These are phyloP conservation scores for Dryobota labecula DNA, from an alignment of 2,888 invertebrate species.

Conservation along the genomic window DNA sequence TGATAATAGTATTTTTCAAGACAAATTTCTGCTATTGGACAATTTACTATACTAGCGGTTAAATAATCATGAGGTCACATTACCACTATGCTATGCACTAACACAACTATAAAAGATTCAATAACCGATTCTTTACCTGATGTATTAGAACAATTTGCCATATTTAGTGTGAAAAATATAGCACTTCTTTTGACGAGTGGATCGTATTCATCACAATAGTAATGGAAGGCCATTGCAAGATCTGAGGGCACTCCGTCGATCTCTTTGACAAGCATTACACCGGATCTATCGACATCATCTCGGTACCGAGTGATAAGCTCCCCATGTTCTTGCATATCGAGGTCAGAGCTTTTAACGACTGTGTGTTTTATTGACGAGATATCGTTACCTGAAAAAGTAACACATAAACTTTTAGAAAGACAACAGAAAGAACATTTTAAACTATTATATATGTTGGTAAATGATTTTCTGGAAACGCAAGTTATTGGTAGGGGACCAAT, in stretches of 20 bases:
- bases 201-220: slow-evolving; percentile 88
- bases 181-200: slow-evolving; percentile 85
- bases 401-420: background rate
- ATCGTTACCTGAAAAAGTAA: slow-evolving; percentile 76
- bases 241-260: slow-evolving; percentile 80
- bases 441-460: background rate
- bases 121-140: slow-evolving; percentile 67
- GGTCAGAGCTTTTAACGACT: slow-evolving; percentile 74
- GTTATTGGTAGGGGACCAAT: too few species aligned
- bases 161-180: slow-evolving; percentile 85
- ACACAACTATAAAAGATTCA: background rate
- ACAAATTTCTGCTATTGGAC: background rate
- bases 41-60: background rate
- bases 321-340: slow-evolving; percentile 76
- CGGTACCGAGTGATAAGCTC: slow-evolving; percentile 81
- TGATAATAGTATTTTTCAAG: background rate
- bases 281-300: slow-evolving; percentile 75
- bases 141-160: slow-evolving; percentile 76
- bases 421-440: background rate
- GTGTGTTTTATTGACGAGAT: slow-evolving; percentile 73
- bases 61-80: background rate
- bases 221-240: slow-evolving; percentile 88
- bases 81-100: background rate
- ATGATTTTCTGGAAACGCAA: background rate
- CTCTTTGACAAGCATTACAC: slow-evolving; percentile 84